A percentile compares a stretch with the other conserved stretches of the same genome.
Conservation (phyloP, 2,888 invertebrate species). For the Diarsia mendica region DNA sequence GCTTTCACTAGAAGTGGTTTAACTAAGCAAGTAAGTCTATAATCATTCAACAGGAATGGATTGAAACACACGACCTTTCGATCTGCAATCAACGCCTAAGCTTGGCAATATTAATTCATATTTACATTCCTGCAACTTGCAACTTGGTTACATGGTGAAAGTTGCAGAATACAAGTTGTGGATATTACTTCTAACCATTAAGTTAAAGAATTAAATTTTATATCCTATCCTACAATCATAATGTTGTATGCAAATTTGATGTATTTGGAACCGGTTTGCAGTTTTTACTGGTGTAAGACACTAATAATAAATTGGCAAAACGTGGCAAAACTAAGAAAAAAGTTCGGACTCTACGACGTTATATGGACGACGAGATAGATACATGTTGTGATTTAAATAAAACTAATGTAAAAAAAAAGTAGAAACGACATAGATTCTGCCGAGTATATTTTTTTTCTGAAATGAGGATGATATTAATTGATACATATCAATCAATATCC, state of each 20-base stretch:
- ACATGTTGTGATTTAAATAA: background rate
- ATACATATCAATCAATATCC: background rate
- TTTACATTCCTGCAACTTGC: constrained; percentile 45
- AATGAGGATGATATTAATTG: no score
- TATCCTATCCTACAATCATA: constrained; percentile 1
- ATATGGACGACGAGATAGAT: background rate
- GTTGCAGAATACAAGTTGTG: constrained; percentile 26
- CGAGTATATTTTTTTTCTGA: no score
- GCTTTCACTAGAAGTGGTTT: constrained; percentile 39
- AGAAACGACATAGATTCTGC: background rate
- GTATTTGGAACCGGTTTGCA: constrained; percentile 19
- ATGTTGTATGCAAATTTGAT: constrained; percentile 5
- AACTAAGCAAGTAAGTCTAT: background rate
- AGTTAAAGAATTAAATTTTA: background rate
- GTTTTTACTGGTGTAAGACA: background rate
- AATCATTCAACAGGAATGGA: constrained; percentile 31
- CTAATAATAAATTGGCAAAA: constrained; percentile 20
- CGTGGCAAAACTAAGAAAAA: constrained; percentile 4
- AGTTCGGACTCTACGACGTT: background rate
- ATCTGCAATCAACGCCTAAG: constrained; percentile 36
- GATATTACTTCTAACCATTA: constrained; percentile 14
- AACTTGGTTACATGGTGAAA: constrained; percentile 36
- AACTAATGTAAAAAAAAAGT: background rate
- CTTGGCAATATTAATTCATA: constrained; percentile 50
- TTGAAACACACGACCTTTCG: constrained; percentile 29